Conservation (phyloP, 2,113 vertebrate species). For the Hassar affinis region DNA sequence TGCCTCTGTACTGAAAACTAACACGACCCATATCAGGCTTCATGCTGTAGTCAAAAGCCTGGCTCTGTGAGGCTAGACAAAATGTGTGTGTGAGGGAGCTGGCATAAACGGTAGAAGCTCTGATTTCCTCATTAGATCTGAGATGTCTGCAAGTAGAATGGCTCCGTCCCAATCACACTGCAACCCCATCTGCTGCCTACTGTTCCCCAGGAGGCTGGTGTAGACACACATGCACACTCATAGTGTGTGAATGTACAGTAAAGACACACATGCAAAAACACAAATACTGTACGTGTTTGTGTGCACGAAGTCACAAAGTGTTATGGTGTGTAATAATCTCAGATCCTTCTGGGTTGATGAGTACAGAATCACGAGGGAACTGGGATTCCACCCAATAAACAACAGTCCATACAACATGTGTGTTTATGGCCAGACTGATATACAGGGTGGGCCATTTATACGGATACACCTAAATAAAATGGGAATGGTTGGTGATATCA, state of each 20-base stretch:
- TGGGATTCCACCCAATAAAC: not conserved
- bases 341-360: not conserved
- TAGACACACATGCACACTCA: constrained; percentile 43
- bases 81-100: constrained; percentile 16
- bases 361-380: constrained; percentile 16
- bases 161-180: constrained; percentile 46
- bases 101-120: constrained; percentile 35
- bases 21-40: constrained; percentile 13
- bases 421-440: too few species aligned
- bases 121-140: constrained; percentile 48
- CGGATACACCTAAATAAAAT: too few species aligned
- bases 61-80: not conserved
- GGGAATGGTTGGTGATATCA: too few species aligned
- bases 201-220: constrained; percentile 29
- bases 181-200: constrained; percentile 50
- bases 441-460: too few species aligned
- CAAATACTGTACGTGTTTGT: not conserved
- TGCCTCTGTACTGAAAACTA: constrained; percentile 17
- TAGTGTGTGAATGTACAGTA: constrained; percentile 6
- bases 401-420: not conserved
- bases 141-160: constrained; percentile 50
- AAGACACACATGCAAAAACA: constrained; percentile 21
- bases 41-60: constrained; percentile 27
- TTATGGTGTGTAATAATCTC: not conserved
- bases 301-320: not conserved